Evolutionary conservation across 1,140 invertebrate species (phyloP), one percentile per base, ranked within the genome.

Genomic region (Eupristina koningsbergeri): DNA sequence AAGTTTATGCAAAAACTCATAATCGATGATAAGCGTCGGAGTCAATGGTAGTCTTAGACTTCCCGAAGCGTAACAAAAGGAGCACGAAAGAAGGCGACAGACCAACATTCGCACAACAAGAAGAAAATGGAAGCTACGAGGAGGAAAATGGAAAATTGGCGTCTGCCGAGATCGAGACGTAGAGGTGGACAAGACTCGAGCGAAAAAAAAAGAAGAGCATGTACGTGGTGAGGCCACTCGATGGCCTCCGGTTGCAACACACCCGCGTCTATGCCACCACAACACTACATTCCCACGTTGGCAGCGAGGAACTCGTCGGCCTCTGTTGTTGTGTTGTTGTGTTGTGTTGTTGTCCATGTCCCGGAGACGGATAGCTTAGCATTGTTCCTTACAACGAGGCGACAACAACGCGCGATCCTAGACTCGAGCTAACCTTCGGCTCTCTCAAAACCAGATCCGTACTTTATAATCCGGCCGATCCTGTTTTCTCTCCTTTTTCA

Each of bases 261-360:
- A 45, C 69, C 58, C 67, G 39, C 81, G 61, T 53, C 5, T 41
- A 74, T 7, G 76, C 73, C 15, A 36, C 7, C 15, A 36, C 7
- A 84, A 77, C 2, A 2, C 84, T 73, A 84, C 78, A 83, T 88
- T 89, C 88, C 87, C 88, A 89, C 88, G 88, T 87, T 87, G 87
- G 87, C 86, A 63, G 31, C 64, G 75, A 86, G 82, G 80, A 86
- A 83, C 86, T 85, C 76, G 58, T 80, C 79, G 82, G 63, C 83
- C 80, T 83, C 78, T 87, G n/a, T n/a, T n/a, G n/a, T n/a, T n/a
- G n/a, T n/a, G n/a, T n/a, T n/a, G n/a, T n/a, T n/a, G n/a, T n/a
- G n/a, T n/a, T n/a, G n/a, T n/a, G n/a, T n/a, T 39, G 34, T 1
- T 63, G 53, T 58, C 53, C n/a, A 22, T 58, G 53, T 58, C 22